Conservation (phyloP, 2,888 invertebrate genomes). For the Himalopsyche kuldschensis region DNA sequence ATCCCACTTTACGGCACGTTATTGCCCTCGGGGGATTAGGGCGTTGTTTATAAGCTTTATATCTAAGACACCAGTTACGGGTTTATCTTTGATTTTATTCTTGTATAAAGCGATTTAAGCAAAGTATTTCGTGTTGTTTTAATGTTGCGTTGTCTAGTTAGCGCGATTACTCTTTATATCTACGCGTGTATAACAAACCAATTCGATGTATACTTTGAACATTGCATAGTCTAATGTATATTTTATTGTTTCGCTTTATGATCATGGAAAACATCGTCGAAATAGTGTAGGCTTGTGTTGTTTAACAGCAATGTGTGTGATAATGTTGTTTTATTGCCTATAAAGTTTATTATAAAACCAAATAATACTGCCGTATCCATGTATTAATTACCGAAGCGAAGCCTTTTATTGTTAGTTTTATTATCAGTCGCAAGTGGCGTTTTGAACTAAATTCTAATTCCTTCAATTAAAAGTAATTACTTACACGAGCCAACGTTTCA, state of each 20-base stretch:
- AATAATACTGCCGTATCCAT: not conserved
- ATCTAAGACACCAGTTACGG: not conserved
- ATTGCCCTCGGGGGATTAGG: conserved; percentile 31
- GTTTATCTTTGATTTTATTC: not conserved
- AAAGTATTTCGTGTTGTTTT: not conserved
- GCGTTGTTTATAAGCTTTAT: not conserved
- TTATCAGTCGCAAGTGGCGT: not conserved
- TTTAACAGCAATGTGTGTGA: not conserved
- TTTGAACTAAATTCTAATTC: no score
- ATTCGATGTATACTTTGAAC: not conserved
- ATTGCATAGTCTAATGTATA: not conserved
- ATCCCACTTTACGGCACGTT: conserved; percentile 35
- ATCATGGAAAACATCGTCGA: not conserved
- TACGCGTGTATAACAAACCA: not conserved
- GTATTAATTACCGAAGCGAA: not conserved
- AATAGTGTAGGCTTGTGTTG: not conserved
- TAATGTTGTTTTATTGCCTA: not conserved
- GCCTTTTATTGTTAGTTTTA: not conserved
- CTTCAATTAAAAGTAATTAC: no score
- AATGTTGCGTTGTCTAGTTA: not conserved
- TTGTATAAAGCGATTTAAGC: not conserved
- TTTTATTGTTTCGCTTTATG: not conserved
- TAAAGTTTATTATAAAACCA: not conserved
- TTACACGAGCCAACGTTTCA: no score
- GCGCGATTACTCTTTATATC: not conserved